A percentile compares a stretch with the other conserved stretches of the same genome.
phyloP scores from a whole-genome alignment of 1,140 invertebrate species.

The Leptonema lineaticorne region DNA sequence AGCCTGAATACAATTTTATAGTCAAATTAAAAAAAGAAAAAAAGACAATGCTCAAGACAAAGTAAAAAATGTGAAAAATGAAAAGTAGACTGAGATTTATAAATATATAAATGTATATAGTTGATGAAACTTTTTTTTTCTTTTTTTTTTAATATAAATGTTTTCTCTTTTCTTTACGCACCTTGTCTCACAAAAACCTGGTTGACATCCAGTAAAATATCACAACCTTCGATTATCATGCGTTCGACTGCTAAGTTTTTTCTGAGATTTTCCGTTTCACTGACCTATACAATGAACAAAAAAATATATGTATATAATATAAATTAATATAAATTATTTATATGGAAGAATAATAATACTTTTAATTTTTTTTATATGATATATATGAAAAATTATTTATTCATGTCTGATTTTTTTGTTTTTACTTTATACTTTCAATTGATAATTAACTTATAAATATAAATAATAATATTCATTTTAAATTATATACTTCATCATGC shows the following conservation, averaged over 20 bases:
- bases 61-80: slow-evolving; percentile 11
- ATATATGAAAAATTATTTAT: too few species aligned
- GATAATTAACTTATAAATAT: too few species aligned
- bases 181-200: slow-evolving; percentile 88
- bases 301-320: background rate
- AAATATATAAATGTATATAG: background rate
- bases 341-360: background rate
- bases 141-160: background rate
- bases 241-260: slow-evolving; percentile 92
- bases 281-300: slow-evolving; percentile 63
- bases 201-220: slow-evolving; percentile 91
- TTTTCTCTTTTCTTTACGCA: slow-evolving; percentile 45
- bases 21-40: slow-evolving; percentile 11
- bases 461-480: too few species aligned
- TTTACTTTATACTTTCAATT: too few species aligned
- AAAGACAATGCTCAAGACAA: slow-evolving; percentile 3
- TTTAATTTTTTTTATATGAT: background rate
- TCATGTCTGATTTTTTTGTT: too few species aligned
- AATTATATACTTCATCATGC: slow-evolving; percentile 78
- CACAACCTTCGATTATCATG: slow-evolving; percentile 94
- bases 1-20: slow-evolving; percentile 23
- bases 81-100: background rate
- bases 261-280: slow-evolving; percentile 90
- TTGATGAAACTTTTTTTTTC: slow-evolving; percentile 1
- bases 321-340: background rate